Percentiles rank a stretch among this genome's conserved stretches.
Evolutionary conservation across 2,797 vertebrate genomes (phyloP).

Genomic region (Diplodus sargus): DNA sequence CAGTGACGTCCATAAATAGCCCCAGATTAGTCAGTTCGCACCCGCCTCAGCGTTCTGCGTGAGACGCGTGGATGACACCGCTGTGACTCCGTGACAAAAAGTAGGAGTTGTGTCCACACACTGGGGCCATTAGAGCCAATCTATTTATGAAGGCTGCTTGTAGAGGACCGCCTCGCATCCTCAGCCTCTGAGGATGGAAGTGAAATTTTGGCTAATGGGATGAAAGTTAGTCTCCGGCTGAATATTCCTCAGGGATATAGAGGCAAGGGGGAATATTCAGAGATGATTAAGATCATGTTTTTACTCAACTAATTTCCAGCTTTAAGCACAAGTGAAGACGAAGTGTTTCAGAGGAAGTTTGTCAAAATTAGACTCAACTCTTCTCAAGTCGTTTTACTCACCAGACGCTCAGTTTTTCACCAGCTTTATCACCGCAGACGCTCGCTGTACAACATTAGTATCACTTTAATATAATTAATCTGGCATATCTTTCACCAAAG

Average conservation of each 20-base stretch:
- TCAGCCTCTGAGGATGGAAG: constrained; percentile 24
- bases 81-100: constrained; percentile 48
- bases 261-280: constrained; percentile 1
- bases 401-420: too few relatives aligned
- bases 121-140: constrained; percentile 18
- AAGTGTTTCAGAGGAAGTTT: neutral
- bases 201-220: constrained; percentile 34
- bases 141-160: constrained; percentile 11
- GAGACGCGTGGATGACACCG: constrained; percentile 51
- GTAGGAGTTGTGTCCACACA: constrained; percentile 37
- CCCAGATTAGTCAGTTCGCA: constrained; percentile 60
- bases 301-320: neutral
- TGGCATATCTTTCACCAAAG: too few relatives aligned
- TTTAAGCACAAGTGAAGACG: neutral
- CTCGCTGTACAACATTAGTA: too few relatives aligned
- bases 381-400: too few relatives aligned
- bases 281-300: constrained; percentile 37
- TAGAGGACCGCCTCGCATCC: constrained; percentile 10
- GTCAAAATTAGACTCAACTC: too few relatives aligned
- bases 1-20: constrained; percentile 72
- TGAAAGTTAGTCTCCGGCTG: constrained; percentile 23
- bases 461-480: too few relatives aligned
- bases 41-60: constrained; percentile 53
- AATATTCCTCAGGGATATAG: constrained; percentile 21
- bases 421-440: too few relatives aligned